Conservation (phyloP, 2,113 vertebrate genomes). For the Aleadryas rufinucha region DNA sequence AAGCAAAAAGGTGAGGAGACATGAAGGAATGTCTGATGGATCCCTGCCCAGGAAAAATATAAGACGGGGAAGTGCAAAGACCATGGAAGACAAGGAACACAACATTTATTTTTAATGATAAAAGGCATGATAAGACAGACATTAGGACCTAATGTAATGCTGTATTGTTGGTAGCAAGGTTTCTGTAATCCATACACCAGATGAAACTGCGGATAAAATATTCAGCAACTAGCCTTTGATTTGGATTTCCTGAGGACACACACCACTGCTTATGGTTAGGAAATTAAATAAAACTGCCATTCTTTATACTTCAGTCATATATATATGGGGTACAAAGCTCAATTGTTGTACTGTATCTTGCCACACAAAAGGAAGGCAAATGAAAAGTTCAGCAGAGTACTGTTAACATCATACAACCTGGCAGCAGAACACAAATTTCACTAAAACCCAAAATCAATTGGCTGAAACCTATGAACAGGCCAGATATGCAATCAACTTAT, state of each 20-base stretch:
- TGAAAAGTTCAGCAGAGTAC: neutral
- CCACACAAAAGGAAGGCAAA: neutral
- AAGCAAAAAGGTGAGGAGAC: neutral
- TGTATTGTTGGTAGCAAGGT: neutral
- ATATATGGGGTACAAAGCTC: neutral
- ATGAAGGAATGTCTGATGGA: neutral
- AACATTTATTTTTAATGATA: neutral
- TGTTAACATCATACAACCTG: neutral
- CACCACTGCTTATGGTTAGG: neutral
- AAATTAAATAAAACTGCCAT: neutral
- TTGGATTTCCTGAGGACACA: neutral
- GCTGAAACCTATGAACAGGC: neutral
- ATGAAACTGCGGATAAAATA: conserved; percentile 16
- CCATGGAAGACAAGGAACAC: neutral
- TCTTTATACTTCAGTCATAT: neutral
- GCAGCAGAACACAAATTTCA: neutral
- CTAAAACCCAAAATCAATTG: neutral
- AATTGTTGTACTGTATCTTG: neutral
- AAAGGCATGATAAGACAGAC: neutral
- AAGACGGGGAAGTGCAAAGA: neutral
- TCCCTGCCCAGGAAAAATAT: neutral
- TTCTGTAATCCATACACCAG: neutral
- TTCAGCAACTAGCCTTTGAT: neutral
- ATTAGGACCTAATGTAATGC: neutral
- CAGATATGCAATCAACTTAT: neutral